Percentiles rank a stretch among this genome's conserved stretches.
phyloP scores from a whole-genome alignment of 2,888 invertebrate species.

The Leptopilina myrica region DNA sequence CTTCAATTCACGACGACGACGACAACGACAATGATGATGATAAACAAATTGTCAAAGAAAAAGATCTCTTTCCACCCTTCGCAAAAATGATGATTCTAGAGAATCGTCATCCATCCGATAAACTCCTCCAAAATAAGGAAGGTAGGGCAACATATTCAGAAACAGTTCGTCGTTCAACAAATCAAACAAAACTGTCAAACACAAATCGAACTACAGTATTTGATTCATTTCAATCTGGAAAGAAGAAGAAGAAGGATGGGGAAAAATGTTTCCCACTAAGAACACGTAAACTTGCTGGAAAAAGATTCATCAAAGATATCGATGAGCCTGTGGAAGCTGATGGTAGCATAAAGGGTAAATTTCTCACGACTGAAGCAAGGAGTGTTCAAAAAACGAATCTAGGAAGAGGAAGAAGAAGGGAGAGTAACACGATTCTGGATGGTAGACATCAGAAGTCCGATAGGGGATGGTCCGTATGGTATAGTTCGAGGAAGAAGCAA shows the following conservation, averaged over 20 bases:
- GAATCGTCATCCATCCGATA: background rate
- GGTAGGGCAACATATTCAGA: slow-evolving; percentile 70
- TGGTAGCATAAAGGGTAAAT: background rate
- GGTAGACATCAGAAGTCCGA: slow-evolving; percentile 40
- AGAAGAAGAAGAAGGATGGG: slow-evolving; percentile 60
- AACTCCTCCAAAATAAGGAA: background rate
- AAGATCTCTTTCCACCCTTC: slow-evolving; percentile 42
- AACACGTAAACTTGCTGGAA: slow-evolving; percentile 55
- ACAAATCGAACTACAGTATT: slow-evolving; percentile 21
- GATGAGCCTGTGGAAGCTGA: background rate
- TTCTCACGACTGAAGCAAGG: background rate
- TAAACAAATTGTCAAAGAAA: slow-evolving; percentile 47
- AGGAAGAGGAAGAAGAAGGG: background rate
- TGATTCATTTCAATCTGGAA: slow-evolving; percentile 56
- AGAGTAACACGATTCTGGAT: background rate
- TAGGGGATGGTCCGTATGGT: slow-evolving; percentile 70
- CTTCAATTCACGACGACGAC: slow-evolving; percentile 49
- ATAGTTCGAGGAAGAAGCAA: slow-evolving; percentile 67
- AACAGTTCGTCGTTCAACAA: slow-evolving; percentile 64
- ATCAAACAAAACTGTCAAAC: slow-evolving; percentile 48
- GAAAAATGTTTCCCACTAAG: slow-evolving; percentile 61
- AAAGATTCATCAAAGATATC: slow-evolving; percentile 45
- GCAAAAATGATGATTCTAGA: background rate
- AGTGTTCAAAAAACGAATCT: slow-evolving; percentile 28
- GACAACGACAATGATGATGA: slow-evolving; percentile 45